These are phyloP conservation scores for Ormyrus pomaceus DNA, from an alignment of 2,888 invertebrate genomes.

Conservation along the genomic window DNA sequence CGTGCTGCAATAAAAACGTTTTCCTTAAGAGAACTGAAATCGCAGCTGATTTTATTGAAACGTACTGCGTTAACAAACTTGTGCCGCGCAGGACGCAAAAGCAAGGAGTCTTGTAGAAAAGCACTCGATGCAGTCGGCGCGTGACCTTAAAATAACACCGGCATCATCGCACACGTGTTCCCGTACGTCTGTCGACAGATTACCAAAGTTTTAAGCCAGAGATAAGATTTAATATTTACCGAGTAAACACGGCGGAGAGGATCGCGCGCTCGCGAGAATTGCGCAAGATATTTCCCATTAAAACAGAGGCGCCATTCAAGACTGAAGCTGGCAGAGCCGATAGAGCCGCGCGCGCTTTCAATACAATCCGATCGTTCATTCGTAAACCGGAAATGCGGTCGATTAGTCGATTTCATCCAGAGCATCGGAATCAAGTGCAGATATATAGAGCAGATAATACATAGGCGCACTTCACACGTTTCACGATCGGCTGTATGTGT, in stretches of 20 bases:
- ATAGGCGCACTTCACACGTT: background rate
- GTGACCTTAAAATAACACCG: constrained; percentile 46
- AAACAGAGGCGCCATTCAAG: constrained; percentile 47
- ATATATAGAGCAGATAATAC: constrained; percentile 6
- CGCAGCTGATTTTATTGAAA: too few relatives aligned
- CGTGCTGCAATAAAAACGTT: too few relatives aligned
- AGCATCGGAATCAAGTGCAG: constrained; percentile 27
- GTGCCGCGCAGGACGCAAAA: constrained; percentile 6
- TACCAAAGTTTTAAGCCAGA: constrained; percentile 43
- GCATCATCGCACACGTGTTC: constrained; percentile 30
- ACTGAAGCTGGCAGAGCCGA: constrained; percentile 25
- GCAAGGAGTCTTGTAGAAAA: constrained; percentile 14
- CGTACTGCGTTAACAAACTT: too few relatives aligned
- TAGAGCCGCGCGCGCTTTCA: constrained; percentile 4
- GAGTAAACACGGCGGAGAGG: constrained; percentile 38
- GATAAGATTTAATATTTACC: constrained; percentile 52
- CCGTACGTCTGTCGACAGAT: constrained; percentile 35
- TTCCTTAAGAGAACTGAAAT: too few relatives aligned
- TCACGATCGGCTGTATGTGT: too few relatives aligned
- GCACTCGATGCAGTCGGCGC: constrained; percentile 9
- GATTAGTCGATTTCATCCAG: constrained; percentile 47
- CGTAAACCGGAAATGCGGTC: constrained; percentile 45
- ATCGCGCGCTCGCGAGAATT: constrained; percentile 2
- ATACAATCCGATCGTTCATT: constrained; percentile 37
- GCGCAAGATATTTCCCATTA: constrained; percentile 2